Percentiles rank a stretch among this genome's conserved stretches.
Conservation (phyloP, 1,140 invertebrate genomes). For the Drosophila elegans region DNA sequence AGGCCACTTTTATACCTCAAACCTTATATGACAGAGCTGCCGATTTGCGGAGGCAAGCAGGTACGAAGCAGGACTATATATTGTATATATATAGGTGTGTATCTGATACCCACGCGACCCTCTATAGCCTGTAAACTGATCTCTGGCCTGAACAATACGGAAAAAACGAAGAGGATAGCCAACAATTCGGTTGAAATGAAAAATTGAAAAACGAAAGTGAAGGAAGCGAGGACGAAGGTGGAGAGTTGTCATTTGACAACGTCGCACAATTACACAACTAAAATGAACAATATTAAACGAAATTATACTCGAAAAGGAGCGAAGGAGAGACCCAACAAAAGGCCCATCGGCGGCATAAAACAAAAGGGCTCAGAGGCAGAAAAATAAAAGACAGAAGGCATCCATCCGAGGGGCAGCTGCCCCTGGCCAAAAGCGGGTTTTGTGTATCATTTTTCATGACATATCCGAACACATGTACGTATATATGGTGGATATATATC, state of each 20-base stretch:
- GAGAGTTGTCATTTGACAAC: conserved; percentile 56
- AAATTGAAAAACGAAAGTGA: conserved; percentile 75
- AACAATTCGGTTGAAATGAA: conserved; percentile 59
- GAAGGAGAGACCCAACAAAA: conserved; percentile 62
- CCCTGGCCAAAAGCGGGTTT: conserved; percentile 60
- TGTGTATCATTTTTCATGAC: conserved; percentile 80
- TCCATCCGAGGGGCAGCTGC: conserved; percentile 58
- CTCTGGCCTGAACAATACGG: conserved; percentile 61
- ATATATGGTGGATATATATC: conserved; percentile 28
- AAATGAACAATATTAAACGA: conserved; percentile 83
- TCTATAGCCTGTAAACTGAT: conserved; percentile 63
- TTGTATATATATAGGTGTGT: conserved; percentile 17
- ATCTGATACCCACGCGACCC: conserved; percentile 60
- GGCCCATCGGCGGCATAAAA: conserved; percentile 76
- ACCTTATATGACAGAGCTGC: conserved; percentile 53
- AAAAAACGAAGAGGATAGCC: conserved; percentile 29
- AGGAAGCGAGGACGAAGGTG: conserved; percentile 47
- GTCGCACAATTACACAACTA: conserved; percentile 80
- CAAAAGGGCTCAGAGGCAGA: conserved; percentile 77
- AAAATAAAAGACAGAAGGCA: conserved; percentile 48
- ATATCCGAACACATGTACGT: conserved; percentile 46
- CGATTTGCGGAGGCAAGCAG: conserved; percentile 33
- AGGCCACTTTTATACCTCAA: conserved; percentile 46
- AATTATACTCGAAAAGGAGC: conserved; percentile 67
- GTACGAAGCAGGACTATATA: conserved; percentile 12